Percentiles rank a stretch among this genome's conserved stretches.
These are phyloP conservation scores for Conops quadrifasciatus DNA, from an alignment of 2,888 invertebrate species.

Conservation along the genomic window DNA sequence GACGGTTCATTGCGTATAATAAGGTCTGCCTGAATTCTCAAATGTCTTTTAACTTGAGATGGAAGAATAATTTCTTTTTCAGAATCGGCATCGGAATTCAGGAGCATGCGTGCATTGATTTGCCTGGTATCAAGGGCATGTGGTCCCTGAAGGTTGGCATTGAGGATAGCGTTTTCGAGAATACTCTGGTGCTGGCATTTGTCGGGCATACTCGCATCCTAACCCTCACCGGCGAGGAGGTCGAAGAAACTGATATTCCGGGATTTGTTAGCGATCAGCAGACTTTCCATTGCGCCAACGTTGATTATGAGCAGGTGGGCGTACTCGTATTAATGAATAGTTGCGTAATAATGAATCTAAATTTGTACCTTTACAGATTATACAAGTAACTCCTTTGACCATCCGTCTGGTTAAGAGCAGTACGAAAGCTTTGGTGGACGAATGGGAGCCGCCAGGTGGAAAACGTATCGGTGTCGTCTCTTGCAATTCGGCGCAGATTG, in stretches of 20 bases:
- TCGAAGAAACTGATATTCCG: conserved; percentile 94
- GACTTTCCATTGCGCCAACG: conserved; percentile 94
- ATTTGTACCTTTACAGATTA: conserved; percentile 63
- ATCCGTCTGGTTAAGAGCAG: conserved; percentile 77
- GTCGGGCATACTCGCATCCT: conserved; percentile 96
- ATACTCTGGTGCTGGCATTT: conserved; percentile 92
- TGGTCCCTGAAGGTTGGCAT: conserved; percentile 88
- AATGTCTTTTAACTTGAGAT: background rate
- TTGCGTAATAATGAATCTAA: background rate
- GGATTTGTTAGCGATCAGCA: conserved; percentile 93
- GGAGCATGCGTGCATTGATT: conserved; percentile 96
- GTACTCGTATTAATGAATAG: too few relatives aligned
- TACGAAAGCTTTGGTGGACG: conserved; percentile 72
- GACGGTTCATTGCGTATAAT: conserved; percentile 97
- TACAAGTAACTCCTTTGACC: conserved; percentile 76
- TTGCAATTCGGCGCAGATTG: conserved; percentile 78
- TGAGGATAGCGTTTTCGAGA: conserved; percentile 73
- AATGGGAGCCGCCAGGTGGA: conserved; percentile 78
- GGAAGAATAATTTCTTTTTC: background rate
- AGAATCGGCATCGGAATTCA: conserved; percentile 99
- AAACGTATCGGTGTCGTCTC: conserved; percentile 88
- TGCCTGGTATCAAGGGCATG: conserved; percentile 97
- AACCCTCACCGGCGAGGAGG: conserved; percentile 92
- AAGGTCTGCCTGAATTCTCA: conserved; percentile 47
- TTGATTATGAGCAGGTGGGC: conserved; percentile 84